phyloP scores from a whole-genome alignment of 2,113 vertebrate species.

The Calidris pugnax region DNA sequence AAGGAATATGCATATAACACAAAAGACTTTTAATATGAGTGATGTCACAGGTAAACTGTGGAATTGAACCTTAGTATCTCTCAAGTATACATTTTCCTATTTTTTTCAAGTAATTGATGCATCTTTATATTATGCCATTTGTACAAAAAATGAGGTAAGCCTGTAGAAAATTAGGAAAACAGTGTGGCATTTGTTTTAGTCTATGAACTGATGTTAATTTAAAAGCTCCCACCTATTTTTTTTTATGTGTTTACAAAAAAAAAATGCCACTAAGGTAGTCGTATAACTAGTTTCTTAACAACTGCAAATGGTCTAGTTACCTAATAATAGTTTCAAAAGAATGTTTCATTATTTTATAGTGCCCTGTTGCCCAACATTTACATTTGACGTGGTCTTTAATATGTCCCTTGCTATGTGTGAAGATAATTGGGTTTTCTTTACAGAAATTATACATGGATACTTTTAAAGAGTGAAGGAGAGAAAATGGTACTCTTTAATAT shows the following conservation, averaged over 20 bases:
- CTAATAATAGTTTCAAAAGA: neutral
- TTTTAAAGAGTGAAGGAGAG: neutral
- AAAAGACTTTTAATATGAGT: neutral
- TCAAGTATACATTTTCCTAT: neutral
- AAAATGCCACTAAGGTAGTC: neutral
- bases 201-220: neutral
- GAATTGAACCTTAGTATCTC: neutral
- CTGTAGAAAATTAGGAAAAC: neutral
- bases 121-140: neutral
- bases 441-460: neutral
- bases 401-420: fast-evolving
- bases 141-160: neutral
- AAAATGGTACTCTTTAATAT: neutral
- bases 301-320: neutral
- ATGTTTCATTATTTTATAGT: neutral
- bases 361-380: neutral
- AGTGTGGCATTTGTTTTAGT: neutral
- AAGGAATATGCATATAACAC: neutral
- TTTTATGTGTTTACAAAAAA: neutral
- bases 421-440: neutral
- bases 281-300: neutral
- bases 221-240: neutral
- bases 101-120: neutral
- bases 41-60: neutral
- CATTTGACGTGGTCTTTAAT: neutral